Conservation (phyloP, 2,797 vertebrate genomes). For the Todus mexicanus region DNA sequence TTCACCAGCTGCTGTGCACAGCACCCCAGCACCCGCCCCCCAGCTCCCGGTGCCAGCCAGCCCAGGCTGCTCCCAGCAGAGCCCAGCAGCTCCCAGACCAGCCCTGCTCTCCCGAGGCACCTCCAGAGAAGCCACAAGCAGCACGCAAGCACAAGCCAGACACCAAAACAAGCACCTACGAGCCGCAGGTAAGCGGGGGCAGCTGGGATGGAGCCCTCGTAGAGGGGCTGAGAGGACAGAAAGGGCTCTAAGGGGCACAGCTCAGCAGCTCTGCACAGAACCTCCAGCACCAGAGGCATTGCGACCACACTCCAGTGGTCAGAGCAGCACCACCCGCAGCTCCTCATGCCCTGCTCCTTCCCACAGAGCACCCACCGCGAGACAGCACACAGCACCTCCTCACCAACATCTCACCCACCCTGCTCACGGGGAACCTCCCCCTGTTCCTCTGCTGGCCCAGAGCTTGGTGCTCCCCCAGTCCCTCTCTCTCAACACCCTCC, state of each 20-base stretch:
- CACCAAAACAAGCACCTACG: too few relatives aligned
- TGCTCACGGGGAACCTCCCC: background rate
- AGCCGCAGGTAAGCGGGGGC: background rate
- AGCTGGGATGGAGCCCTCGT: background rate
- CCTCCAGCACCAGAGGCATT: background rate
- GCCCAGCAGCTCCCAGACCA: background rate
- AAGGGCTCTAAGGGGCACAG: background rate
- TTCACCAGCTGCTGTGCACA: too few relatives aligned
- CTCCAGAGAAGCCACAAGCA: background rate
- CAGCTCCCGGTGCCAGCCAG: background rate
- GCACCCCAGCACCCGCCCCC: background rate
- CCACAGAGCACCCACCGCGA: background rate
- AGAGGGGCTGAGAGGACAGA: background rate
- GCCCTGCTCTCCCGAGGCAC: accelerated
- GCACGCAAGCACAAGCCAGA: background rate
- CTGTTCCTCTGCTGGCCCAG: background rate
- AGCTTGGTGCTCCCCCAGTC: accelerated
- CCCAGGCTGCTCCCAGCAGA: background rate
- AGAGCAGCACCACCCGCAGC: background rate
- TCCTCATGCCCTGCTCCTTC: background rate
- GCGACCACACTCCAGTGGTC: accelerated
- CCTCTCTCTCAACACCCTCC: background rate
- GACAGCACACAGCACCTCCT: background rate
- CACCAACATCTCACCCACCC: background rate
- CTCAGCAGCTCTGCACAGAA: background rate